phyloP scores from a whole-genome alignment of 2,797 vertebrate genomes.

The Tympanoctomys barrerae region DNA sequence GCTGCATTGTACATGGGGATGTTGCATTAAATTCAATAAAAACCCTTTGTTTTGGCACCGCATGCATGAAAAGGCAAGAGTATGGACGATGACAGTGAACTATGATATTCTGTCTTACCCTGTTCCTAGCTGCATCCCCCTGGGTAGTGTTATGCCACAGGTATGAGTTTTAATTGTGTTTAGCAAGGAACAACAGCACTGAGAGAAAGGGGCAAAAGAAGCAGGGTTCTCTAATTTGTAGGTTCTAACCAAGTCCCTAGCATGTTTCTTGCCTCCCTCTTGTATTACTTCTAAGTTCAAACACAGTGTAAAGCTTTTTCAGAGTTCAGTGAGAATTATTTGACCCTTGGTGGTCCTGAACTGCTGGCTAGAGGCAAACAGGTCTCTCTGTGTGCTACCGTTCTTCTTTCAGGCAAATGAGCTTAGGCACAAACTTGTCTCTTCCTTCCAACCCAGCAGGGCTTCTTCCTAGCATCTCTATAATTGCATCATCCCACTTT shows the following conservation, averaged over 20 bases:
- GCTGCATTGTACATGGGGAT: no score
- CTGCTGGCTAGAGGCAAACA: constrained; percentile 2
- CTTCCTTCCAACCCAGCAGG: not conserved
- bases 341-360: not conserved
- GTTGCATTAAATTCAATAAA: no score
- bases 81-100: not conserved
- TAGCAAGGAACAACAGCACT: constrained; percentile 33
- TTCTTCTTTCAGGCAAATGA: constrained; percentile 6
- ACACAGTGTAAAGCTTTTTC: constrained; percentile 11
- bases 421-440: not conserved
- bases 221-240: not conserved
- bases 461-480: not conserved
- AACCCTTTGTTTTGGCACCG: not conserved
- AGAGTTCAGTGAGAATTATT: constrained; percentile 20
- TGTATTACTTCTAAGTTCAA: constrained; percentile 5
- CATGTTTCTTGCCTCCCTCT: not conserved
- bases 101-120: not conserved
- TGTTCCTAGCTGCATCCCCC: not conserved
- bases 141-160: not conserved
- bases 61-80: not conserved
- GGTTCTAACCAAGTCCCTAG: not conserved
- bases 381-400: not conserved
- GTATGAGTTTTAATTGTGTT: constrained; percentile 53
- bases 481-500: not conserved
- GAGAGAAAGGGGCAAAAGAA: not conserved